Evolutionary conservation across 2,797 vertebrate genomes (phyloP), one percentile per base, ranked within the genome.

Genomic region (Paguma larvata): DNA sequence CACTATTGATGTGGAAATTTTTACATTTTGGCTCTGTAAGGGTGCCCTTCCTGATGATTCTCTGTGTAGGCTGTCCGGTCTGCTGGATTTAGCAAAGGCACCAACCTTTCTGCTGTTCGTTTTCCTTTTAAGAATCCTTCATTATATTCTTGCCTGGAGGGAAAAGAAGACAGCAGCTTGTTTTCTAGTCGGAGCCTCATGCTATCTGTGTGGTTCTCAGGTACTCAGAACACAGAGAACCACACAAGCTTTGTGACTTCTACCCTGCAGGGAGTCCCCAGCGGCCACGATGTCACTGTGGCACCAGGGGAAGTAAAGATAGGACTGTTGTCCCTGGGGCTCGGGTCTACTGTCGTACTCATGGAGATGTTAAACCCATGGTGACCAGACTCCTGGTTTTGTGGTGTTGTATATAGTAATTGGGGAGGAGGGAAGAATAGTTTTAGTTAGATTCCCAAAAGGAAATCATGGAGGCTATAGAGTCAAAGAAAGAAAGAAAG

Each of bases 81-180:
- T 92, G 80, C 94, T 59, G 86, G 85, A 91, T 80, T 67, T 70
- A 92, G 94, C 65, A 11, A 89, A 92, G 84, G 63, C 63, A 72
- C 27, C n/a, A 67, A 56, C n/a, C 75, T 93, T 83, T 92, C 82
- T 44, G 72, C 86, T 41, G 46, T 62, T 87, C 83, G 2, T 56
- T 93, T 95, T 89, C 86, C 85, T 97, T 75, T 83, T 59, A 73
- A 88, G 79, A 79, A 93, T 30, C 89, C 30, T 75, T 48, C 80
- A 18, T 62, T 63, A 68, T 5, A 18, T 63, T 32, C 68, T 34
- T 83, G 72, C 73, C 85, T 89, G 89, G 89, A 90, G 92, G 85
- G 89, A 32, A 48, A 70, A 72, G 38, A 56, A 94, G 65, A 56
- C 67, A 72, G 89, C 90, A 75, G 94, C 19, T 82, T 80, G 85